These are phyloP conservation scores for Melipona quadrifasciata DNA, from an alignment of 1,140 invertebrate genomes.

Conservation along the genomic window DNA sequence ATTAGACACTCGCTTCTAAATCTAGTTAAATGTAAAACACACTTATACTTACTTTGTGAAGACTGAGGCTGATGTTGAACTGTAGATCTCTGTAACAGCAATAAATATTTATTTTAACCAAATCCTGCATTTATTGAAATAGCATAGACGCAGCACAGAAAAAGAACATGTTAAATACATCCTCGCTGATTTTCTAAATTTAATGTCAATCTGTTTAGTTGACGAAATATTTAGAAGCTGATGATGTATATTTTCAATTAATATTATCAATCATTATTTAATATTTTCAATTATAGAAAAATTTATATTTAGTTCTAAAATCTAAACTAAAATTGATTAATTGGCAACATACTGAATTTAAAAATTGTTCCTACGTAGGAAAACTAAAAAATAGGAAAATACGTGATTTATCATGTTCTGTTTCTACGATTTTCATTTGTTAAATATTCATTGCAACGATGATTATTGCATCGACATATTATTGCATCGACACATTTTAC, in stretches of 20 bases:
- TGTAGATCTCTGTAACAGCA: constrained; percentile 85
- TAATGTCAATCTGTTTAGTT: neutral
- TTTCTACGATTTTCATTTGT: neutral
- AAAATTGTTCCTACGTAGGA: neutral
- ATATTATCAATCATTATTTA: neutral
- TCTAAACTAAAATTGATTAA: neutral
- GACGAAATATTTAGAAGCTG: neutral
- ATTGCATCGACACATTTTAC: too few relatives aligned
- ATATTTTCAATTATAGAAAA: neutral
- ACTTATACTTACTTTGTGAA: constrained; percentile 83
- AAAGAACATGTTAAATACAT: neutral
- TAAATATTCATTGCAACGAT: neutral
- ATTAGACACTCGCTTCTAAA: constrained; percentile 32
- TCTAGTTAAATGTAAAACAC: neutral
- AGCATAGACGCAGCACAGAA: neutral
- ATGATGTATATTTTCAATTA: neutral
- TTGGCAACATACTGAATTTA: neutral
- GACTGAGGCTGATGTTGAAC: constrained; percentile 85
- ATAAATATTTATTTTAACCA: constrained; percentile 34
- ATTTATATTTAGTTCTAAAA: neutral
- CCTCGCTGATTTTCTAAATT: neutral
- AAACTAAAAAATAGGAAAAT: neutral
- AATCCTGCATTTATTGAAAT: neutral
- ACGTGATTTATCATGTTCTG: neutral
- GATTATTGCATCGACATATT: neutral